phyloP scores from a whole-genome alignment of 2,113 vertebrate genomes.

The Edolisoma coerulescens region DNA sequence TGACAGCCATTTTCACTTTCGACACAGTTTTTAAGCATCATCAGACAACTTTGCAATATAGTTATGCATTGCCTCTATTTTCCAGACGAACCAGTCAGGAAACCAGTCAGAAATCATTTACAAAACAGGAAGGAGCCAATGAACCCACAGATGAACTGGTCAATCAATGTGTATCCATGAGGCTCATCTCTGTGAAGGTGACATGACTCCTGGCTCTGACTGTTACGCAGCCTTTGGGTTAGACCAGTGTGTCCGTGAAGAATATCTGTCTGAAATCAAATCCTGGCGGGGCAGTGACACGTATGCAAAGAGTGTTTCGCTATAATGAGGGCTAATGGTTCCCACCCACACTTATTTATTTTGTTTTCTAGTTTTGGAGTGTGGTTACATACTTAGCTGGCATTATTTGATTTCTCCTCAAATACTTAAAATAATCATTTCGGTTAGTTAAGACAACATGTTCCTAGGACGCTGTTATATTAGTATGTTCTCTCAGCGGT shows the following conservation, averaged over 20 bases:
- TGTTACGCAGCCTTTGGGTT: background rate
- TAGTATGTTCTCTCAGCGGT: background rate
- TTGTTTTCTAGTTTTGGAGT: background rate
- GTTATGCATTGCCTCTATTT: background rate
- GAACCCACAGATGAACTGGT: background rate
- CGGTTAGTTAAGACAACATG: background rate
- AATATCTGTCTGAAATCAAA: background rate
- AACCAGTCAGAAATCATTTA: background rate
- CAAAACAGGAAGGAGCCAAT: background rate
- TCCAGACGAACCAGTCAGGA: background rate
- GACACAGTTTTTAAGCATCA: background rate
- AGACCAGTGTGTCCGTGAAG: background rate
- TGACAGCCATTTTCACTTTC: background rate
- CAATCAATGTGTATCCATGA: background rate
- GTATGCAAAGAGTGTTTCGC: background rate
- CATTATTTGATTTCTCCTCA: background rate
- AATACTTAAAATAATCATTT: background rate
- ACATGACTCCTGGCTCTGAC: background rate
- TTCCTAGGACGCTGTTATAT: background rate
- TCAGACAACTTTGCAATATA: background rate
- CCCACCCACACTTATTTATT: background rate
- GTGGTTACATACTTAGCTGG: background rate
- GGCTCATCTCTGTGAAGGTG: background rate
- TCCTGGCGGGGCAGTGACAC: background rate
- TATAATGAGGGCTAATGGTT: background rate